Conservation (phyloP, 2,888 invertebrate species). For the Drosophila bunnanda region DNA sequence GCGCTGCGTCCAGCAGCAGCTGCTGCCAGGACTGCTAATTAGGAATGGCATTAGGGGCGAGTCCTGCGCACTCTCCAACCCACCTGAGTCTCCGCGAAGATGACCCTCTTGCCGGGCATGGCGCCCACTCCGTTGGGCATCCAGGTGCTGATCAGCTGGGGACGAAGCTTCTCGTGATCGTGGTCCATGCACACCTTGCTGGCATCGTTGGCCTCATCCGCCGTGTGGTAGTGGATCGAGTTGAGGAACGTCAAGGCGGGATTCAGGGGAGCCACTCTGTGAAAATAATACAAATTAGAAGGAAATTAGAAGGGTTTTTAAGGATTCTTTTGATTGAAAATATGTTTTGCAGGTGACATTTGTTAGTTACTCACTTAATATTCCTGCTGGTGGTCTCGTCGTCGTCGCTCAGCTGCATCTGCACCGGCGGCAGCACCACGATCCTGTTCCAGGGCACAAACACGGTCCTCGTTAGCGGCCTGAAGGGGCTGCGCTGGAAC, state of each 20-base stretch:
- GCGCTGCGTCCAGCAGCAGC: constrained; percentile 70
- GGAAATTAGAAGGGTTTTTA: neutral
- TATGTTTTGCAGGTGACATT: too few relatives aligned
- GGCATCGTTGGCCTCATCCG: constrained; percentile 85
- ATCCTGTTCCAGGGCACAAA: constrained; percentile 99
- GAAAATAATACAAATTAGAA: neutral
- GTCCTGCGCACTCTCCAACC: constrained; percentile 37
- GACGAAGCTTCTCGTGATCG: constrained; percentile 93
- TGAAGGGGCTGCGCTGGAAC: constrained; percentile 97
- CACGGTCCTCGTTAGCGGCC: constrained; percentile 93
- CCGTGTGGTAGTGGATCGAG: constrained; percentile 84
- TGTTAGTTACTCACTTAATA: constrained; percentile 81
- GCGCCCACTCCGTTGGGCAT: constrained; percentile 95
- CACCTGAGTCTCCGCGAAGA: constrained; percentile 96
- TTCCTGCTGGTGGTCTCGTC: constrained; percentile 85
- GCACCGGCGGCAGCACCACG: constrained; percentile 94
- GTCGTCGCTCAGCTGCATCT: constrained; percentile 93
- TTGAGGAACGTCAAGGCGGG: constrained; percentile 84
- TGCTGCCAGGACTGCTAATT: constrained; percentile 74
- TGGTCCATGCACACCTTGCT: constrained; percentile 92
- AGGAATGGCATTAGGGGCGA: constrained; percentile 64
- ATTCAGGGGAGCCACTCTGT: constrained; percentile 84
- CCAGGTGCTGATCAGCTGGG: constrained; percentile 95
- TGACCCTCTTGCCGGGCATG: constrained; percentile 91
- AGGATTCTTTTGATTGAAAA: neutral